Evolutionary conservation across 1,140 invertebrate genomes (phyloP), one percentile per base, ranked within the genome.

Genomic region (Agrypnia vestita): DNA sequence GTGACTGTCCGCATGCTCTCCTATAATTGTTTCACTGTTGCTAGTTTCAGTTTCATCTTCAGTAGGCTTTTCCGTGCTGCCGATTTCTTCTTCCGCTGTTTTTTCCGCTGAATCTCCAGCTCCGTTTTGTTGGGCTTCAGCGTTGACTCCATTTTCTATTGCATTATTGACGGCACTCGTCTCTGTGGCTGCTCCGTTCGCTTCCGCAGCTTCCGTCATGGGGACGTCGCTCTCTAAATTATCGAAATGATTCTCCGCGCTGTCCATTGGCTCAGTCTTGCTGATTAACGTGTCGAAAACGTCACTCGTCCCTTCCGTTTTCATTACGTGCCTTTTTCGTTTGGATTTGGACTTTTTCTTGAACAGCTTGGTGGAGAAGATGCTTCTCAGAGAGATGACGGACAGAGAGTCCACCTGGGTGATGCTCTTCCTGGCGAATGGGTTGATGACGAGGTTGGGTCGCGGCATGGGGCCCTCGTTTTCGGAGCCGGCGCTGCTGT

Each of bases 341-440:
- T 82, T 82, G 11, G 19, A 15, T 51, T 59, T 64, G 6, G 19
- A 43, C 56, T 80, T 82, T 21, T 62, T 78, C 49, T 81, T 80
- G 35, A 83, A 72, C 64, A 78, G 56, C 61, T 77, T 83, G 13
- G 69, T 64, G 17, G 79, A 81, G 71, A 83, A 83, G 55, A 83
- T 83, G 13, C 76, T 62, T 15, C 82, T 9, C 6, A 83, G 69
- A 7, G 80, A 79, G 17, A 83, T 83, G 15, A 81, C 25, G 11
- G 59, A 64, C 7, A 83, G 59, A 35, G 69, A 72, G 13, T 83
- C 82, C 0, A 83, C 82, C 71, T 79, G 73, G 15, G 75, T 79
- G n/a, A 43, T 59, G 64, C 51, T 78, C 55, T 74, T 81, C 25
- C 79, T 76, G 21, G 80, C 82, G 44, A 81, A 83, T 3, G 80